Evolutionary conservation across 2,113 vertebrate genomes (phyloP).

Genomic region (Tenebrosternarchus preto): DNA sequence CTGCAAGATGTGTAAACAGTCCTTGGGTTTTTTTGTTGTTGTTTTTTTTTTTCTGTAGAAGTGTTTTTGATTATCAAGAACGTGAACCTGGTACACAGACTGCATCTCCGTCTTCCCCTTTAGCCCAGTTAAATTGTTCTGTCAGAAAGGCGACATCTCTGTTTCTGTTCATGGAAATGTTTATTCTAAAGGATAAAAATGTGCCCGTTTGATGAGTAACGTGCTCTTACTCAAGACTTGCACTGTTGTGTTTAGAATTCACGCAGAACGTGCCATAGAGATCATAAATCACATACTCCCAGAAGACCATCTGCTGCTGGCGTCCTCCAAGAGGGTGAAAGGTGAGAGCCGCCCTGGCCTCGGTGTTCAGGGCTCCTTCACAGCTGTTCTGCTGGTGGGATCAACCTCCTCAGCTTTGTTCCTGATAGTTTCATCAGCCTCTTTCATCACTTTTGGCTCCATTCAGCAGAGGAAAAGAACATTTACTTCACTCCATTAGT

Average conservation of each 20-base stretch:
- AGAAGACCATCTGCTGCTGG: conserved; percentile 97
- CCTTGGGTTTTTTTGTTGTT: not conserved
- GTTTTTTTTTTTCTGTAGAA: not conserved
- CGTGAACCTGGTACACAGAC: not conserved
- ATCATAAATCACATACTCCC: conserved; percentile 99
- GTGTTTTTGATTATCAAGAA: conserved; percentile 30
- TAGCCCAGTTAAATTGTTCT: conserved; percentile 39
- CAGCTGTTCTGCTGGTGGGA: not conserved
- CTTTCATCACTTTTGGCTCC: not conserved
- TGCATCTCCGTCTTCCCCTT: conserved; percentile 30
- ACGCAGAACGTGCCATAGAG: conserved; percentile 98
- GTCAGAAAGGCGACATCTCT: not conserved
- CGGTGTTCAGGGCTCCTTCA: conserved; percentile 14
- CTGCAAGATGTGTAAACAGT: not conserved
- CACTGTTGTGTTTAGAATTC: conserved; percentile 80
- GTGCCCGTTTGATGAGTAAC: conserved; percentile 22
- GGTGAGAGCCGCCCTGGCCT: conserved; percentile 70
- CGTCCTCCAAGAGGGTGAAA: conserved; percentile 99
- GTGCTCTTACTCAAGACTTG: conserved; percentile 38
- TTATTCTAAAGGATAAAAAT: conserved; percentile 29
- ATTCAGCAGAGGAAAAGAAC: not conserved
- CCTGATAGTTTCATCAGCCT: not conserved
- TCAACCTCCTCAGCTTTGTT: not conserved
- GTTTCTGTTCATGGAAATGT: conserved; percentile 42
- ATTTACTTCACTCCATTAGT: not conserved